Base-by-base conservation (phyloP, 30 jellyfish, hydroid and myxozoan genomes). In the Catostylus mosaicus region DNA sequence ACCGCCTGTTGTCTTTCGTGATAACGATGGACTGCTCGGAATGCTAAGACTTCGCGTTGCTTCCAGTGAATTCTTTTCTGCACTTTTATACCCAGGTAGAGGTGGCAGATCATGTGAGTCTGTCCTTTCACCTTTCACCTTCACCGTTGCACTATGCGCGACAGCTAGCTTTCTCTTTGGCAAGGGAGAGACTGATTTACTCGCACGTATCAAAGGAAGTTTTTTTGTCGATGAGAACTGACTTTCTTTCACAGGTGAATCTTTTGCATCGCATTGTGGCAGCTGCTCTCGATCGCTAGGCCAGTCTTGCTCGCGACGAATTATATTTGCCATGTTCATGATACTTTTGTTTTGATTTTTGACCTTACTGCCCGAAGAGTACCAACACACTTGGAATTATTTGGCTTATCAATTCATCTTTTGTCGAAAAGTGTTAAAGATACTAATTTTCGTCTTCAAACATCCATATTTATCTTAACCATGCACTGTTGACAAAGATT, bases 1-100 rank as follows among this genome's bases (percentile, higher is more conserved):
- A 30, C 35, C 27, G 45, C 45, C 31, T 11, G 23, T 61, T 2
- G 12, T 31, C 31, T 23, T 31, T 23, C 64, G 32, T 1, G 10
- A 8, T 20, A 0, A 1, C 64, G 46, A 34, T 1, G 80, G 80
- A 24, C 80, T 34, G 24, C n/a, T 24, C 12, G 71, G 40, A 27
- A 59, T 59, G 71, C 71, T 59, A 1, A 59, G 71, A 27, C 71
- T 59, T 68, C 65, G 80, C 63, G 10, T 68, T 68, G 65, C 59
- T 12, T 37, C 46, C 3, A 18, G 16, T 1, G 35, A 18, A 11
- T 22, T 32, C 14, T 64, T 23, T 23, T 68, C 80, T 1, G 40
- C 16, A 12, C 66, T 68, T 30, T 45, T 20, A 16, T 37, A 12
- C 3, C 40, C 14, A 10, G 1, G 1, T 1, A 68, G 11, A 33